phyloP scores from a whole-genome alignment of 2,888 invertebrate species.

The Lobophora halterata region DNA sequence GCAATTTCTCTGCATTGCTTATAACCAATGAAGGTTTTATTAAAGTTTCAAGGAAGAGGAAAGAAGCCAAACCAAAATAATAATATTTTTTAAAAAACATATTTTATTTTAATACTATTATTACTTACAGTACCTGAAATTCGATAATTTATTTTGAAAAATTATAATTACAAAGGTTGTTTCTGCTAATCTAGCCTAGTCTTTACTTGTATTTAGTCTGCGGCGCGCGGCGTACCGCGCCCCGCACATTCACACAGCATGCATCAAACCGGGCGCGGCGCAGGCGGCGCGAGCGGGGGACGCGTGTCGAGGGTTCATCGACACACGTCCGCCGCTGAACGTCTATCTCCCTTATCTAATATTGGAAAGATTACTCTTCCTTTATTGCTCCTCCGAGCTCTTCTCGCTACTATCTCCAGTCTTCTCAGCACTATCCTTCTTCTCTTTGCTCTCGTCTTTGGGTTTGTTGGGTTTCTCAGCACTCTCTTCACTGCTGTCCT shows the following conservation, averaged over 20 bases:
- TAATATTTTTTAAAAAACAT: constrained; percentile 62
- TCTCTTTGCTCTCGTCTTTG: not conserved
- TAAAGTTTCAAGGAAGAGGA: too few relatives aligned
- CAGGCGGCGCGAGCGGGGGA: constrained; percentile 63
- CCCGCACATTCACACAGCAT: constrained; percentile 40
- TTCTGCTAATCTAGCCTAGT: constrained; percentile 73
- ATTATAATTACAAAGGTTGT: constrained; percentile 72
- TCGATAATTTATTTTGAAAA: constrained; percentile 76
- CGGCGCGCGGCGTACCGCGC: constrained; percentile 47
- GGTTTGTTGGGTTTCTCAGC: too few relatives aligned
- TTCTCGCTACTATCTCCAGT: constrained; percentile 33
- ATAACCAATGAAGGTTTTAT: too few relatives aligned
- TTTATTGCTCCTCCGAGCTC: constrained; percentile 53
- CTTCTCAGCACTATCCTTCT: constrained; percentile 32
- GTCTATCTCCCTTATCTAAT: constrained; percentile 53
- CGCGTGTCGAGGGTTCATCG: constrained; percentile 77
- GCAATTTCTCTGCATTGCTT: too few relatives aligned
- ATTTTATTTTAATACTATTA: constrained; percentile 50
- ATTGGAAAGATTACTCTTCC: constrained; percentile 44
- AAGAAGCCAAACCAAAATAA: constrained; percentile 26
- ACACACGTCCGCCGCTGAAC: constrained; percentile 73
- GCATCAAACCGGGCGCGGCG: constrained; percentile 39
- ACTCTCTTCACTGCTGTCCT: constrained; percentile 45
- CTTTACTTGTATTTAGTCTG: constrained; percentile 61
- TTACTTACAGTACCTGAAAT: constrained; percentile 77